Conservation (phyloP, 2,797 vertebrate species). For the Rousettus madagascariensis region DNA sequence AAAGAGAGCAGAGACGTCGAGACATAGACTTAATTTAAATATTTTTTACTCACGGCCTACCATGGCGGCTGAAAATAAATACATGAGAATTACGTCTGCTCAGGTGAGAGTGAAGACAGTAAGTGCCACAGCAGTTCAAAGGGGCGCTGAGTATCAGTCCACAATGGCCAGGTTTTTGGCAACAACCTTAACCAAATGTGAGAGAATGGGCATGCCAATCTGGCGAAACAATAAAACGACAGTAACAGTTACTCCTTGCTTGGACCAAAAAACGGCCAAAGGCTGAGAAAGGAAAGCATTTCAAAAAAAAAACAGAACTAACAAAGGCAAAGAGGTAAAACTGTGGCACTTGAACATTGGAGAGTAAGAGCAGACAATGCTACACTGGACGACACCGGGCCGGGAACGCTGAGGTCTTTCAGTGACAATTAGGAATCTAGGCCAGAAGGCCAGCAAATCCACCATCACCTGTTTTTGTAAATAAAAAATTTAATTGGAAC, state of each 20-base stretch:
- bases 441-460: background rate
- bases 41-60: background rate
- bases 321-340: background rate
- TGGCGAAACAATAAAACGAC: background rate
- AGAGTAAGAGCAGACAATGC: background rate
- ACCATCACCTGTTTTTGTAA: background rate
- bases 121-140: background rate
- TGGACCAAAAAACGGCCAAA: no score
- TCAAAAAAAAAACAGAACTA: background rate
- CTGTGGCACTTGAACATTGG: background rate
- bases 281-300: background rate
- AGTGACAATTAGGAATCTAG: background rate
- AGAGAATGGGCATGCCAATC: background rate
- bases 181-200: background rate
- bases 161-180: background rate
- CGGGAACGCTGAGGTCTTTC: background rate
- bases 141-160: background rate
- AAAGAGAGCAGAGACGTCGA: constrained; percentile 42
- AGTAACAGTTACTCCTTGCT: no score
- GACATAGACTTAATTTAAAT: background rate
- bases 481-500: background rate
- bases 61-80: background rate
- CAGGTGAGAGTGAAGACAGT: background rate
- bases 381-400: accelerated
- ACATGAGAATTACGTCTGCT: background rate